Base-by-base conservation (phyloP, 2,888 invertebrate genomes). In the Sepiola atlantica region DNA sequence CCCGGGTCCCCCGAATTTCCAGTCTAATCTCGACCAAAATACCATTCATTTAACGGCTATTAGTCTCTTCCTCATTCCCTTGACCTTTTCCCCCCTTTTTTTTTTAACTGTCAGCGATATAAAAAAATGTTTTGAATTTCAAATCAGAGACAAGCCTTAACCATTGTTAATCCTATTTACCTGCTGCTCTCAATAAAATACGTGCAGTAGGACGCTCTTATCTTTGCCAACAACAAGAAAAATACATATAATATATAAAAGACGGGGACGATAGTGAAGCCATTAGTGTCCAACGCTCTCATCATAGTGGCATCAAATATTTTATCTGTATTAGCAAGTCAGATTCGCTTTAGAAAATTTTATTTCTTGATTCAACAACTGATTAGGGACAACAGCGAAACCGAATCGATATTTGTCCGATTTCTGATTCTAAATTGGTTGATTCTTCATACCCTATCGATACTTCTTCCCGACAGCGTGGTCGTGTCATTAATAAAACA, bases 241-340 rank as follows among this genome's bases (percentile, higher is more conserved):
- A n/a, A n/a, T n/a, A n/a, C n/a, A n/a, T n/a, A n/a, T n/a, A n/a
- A 77, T 12, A 77, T 16, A 77, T n/a, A 77, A n/a, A 16, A n/a
- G n/a, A 18, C 1, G 77, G 6, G n/a, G 24, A n/a, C 10, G 18
- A 12, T 12, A 77, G 77, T 1, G 18, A n/a, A n/a, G 16, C 32
- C 77, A 14, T n/a, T n/a, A 77, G 16, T n/a, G n/a, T n/a, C 77
- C 16, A 16, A n/a, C n/a, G n/a, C 77, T 3, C n/a, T 77, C 14
- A 77, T 77, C n/a, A 77, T 16, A n/a, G 16, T 77, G 77, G 77
- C 77, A 77, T 77, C 77, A 77, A 77, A 77, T 32, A n/a, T n/a
- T 77, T 77, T 77, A 77, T 77, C 77, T 77, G n/a, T 77, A 77
- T 77, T 61, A 61, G 61, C 61, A 61, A 61, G 61, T 77, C 77